Percentiles rank a stretch among this genome's conserved stretches.
Conservation (phyloP, 2,888 invertebrate species). For the Pelosia muscerda region DNA sequence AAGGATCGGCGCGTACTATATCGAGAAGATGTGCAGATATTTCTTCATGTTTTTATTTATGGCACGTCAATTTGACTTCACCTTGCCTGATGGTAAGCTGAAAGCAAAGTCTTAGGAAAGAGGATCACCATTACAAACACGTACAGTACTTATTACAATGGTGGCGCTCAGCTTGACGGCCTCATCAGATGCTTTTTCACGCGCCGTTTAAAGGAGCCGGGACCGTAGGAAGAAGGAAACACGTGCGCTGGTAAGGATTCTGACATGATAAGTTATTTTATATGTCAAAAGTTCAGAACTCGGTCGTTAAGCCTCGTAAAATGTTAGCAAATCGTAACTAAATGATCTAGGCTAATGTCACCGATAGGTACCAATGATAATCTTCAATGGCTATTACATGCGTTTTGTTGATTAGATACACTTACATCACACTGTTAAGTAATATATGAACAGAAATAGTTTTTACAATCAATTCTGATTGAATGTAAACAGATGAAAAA, state of each 20-base stretch:
- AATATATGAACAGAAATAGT: not conserved
- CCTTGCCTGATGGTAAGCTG: too few relatives aligned
- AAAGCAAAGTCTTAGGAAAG: too few relatives aligned
- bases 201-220: too few relatives aligned
- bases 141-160: too few relatives aligned
- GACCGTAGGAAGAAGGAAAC: too few relatives aligned
- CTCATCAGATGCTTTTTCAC: too few relatives aligned
- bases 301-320: not conserved
- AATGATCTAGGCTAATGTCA: conserved; percentile 3
- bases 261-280: not conserved
- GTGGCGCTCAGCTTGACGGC: too few relatives aligned
- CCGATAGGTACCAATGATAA: not conserved
- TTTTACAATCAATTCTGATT: not conserved
- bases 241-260: too few relatives aligned
- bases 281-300: not conserved
- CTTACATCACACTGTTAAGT: not conserved
- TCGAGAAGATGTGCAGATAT: not conserved
- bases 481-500: conserved; percentile 3
- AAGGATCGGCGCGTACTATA: not conserved
- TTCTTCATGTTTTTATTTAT: not conserved
- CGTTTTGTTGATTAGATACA: not conserved
- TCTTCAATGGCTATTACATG: conserved; percentile 9
- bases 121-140: too few relatives aligned
- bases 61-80: too few relatives aligned
- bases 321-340: conserved; percentile 6